These are phyloP conservation scores for Eulemur albifrons DNA, from an alignment of 2,797 vertebrate genomes.

Conservation along the genomic window DNA sequence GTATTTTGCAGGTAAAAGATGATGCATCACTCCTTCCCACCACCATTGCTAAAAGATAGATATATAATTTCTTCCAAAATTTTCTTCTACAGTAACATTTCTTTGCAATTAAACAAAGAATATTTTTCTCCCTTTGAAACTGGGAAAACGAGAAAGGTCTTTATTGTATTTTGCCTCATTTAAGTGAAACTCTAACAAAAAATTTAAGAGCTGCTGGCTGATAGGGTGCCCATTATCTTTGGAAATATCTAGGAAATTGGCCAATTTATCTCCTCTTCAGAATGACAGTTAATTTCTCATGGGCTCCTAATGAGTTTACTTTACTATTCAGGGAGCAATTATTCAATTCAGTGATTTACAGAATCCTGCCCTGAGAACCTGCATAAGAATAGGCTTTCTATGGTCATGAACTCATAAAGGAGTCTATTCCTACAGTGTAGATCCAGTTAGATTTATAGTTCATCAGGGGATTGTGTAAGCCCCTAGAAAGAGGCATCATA, in stretches of 20 bases:
- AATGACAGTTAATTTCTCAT: conserved; percentile 43
- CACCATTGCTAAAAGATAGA: not conserved
- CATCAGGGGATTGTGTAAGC: not conserved
- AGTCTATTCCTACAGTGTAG: not conserved
- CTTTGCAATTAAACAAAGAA: not conserved
- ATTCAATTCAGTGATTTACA: conserved; percentile 39
- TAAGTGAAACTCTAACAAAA: not conserved
- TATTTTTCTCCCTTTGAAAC: not conserved
- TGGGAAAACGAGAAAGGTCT: not conserved
- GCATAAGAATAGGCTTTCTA: not conserved
- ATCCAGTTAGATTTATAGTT: conserved; percentile 23
- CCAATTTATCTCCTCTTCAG: not conserved
- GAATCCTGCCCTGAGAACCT: conserved; percentile 20
- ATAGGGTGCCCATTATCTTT: not conserved
- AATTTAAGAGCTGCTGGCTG: not conserved
- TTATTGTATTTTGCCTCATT: not conserved
- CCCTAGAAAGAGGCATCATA: not conserved
- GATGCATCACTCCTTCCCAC: not conserved
- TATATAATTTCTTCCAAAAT: not conserved
- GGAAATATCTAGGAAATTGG: not conserved
- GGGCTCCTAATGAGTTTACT: conserved; percentile 27
- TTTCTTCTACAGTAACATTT: not conserved
- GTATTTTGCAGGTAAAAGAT: not conserved
- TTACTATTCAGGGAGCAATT: conserved; percentile 21
- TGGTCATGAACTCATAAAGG: conserved; percentile 22